Conservation (phyloP, 2,113 vertebrate species). For the Datnioides undecimradiatus region DNA sequence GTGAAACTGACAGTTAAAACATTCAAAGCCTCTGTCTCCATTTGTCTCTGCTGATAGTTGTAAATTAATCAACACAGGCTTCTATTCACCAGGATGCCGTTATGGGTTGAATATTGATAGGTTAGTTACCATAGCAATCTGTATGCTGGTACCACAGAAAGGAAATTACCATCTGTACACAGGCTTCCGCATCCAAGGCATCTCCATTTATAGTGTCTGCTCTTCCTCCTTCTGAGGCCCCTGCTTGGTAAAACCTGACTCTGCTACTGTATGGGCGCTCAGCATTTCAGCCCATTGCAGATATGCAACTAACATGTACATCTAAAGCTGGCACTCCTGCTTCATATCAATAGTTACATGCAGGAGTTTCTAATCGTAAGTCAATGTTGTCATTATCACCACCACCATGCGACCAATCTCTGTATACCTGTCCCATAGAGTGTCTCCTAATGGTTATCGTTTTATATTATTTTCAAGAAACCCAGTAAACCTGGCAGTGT, state of each 20-base stretch:
- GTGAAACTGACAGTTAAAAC: constrained; percentile 31
- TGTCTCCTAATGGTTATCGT: constrained; percentile 90
- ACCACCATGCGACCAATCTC: constrained; percentile 70
- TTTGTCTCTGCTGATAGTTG: constrained; percentile 33
- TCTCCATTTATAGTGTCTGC: constrained; percentile 59
- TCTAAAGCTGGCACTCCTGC: constrained; percentile 66
- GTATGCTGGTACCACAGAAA: constrained; percentile 56
- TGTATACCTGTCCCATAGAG: constrained; percentile 72
- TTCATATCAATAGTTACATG: constrained; percentile 64
- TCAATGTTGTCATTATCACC: constrained; percentile 76
- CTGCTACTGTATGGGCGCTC: constrained; percentile 57
- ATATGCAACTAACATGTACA: constrained; percentile 63
- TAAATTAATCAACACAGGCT: constrained; percentile 33
- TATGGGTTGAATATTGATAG: constrained; percentile 57
- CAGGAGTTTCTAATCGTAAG: constrained; percentile 57
- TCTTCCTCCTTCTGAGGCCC: constrained; percentile 72
- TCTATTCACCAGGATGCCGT: constrained; percentile 22
- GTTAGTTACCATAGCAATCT: constrained; percentile 62
- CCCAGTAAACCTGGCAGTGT: constrained; percentile 99
- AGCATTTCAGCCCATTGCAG: constrained; percentile 70
- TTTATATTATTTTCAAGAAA: constrained; percentile 94
- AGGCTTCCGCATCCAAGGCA: constrained; percentile 58
- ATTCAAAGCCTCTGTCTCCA: background rate
- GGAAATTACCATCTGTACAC: constrained; percentile 66
- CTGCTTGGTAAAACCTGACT: constrained; percentile 82